Percentiles rank a stretch among this genome's conserved stretches.
Conservation (phyloP, 2,888 invertebrate genomes). For the Archips crataeganus region DNA sequence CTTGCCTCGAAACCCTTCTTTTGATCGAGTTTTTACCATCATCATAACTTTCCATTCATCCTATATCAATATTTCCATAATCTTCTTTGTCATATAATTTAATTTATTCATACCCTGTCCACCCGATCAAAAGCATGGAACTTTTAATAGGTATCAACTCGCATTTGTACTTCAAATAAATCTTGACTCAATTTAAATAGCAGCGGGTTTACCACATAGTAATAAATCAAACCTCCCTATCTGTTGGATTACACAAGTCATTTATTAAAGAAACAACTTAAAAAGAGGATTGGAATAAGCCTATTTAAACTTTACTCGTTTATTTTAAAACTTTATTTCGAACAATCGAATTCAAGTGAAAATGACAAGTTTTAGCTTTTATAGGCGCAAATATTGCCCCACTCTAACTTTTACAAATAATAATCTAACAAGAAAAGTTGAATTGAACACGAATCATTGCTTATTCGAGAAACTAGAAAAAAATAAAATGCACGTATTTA, state of each 20-base stretch:
- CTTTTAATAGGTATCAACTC: slow-evolving; percentile 4
- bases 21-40: slow-evolving; percentile 42
- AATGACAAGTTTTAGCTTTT: slow-evolving; percentile 17
- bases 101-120: slow-evolving; percentile 9
- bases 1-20: slow-evolving; percentile 53
- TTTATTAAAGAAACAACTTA: slow-evolving; percentile 16
- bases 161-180: slow-evolving; percentile 6
- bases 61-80: slow-evolving; percentile 19
- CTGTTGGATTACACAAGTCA: slow-evolving; percentile 21
- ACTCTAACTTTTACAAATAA: background rate
- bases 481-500: no score
- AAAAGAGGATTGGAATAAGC: slow-evolving; percentile 9
- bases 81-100: slow-evolving; percentile 14
- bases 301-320: slow-evolving; percentile 35
- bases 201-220: slow-evolving; percentile 2
- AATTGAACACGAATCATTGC: background rate
- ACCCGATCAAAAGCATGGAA: background rate
- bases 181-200: slow-evolving; percentile 1
- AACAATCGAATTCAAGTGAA: slow-evolving; percentile 18
- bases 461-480: no score
- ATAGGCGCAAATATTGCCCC: background rate
- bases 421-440: background rate
- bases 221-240: slow-evolving; percentile 18
- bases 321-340: slow-evolving; percentile 26
- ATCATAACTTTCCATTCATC: slow-evolving; percentile 13